phyloP scores from a whole-genome alignment of 1,140 invertebrate species.

The Monomorium pharaonis region DNA sequence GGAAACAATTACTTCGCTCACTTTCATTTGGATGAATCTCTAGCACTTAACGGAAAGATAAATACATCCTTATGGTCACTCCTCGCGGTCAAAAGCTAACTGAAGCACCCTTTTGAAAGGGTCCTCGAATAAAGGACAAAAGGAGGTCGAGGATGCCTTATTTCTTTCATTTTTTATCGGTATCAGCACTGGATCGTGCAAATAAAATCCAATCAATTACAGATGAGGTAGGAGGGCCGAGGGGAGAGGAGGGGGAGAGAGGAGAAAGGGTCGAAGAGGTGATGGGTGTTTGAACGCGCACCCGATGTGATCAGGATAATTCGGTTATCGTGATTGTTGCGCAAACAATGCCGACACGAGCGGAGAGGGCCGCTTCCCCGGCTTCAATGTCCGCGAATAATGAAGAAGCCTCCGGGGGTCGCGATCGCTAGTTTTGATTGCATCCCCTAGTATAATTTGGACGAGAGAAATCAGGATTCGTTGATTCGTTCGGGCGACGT shows the following conservation, averaged over 20 bases:
- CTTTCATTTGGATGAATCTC: not conserved
- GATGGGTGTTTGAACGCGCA: constrained; percentile 49
- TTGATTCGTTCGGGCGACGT: constrained; percentile 41
- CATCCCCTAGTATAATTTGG: constrained; percentile 40
- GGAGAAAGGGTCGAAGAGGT: not conserved
- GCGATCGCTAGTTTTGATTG: constrained; percentile 49
- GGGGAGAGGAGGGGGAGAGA: not conserved
- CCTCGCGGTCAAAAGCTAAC: constrained; percentile 20
- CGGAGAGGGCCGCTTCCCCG: constrained; percentile 27
- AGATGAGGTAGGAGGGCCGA: not conserved
- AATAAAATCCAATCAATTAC: constrained; percentile 67
- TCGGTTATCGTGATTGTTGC: constrained; percentile 64
- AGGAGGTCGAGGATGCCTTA: not conserved
- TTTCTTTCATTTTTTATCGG: constrained; percentile 22
- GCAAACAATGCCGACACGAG: constrained; percentile 59
- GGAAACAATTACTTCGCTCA: not conserved
- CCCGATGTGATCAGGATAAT: constrained; percentile 67
- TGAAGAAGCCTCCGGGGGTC: constrained; percentile 47
- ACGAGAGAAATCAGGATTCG: constrained; percentile 51
- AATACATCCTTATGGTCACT: constrained; percentile 36
- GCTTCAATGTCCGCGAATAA: constrained; percentile 51
- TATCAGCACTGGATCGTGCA: constrained; percentile 47
- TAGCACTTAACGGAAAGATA: constrained; percentile 23
- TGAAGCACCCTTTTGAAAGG: constrained; percentile 4
- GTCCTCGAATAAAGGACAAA: not conserved